Conservation (phyloP, 2,113 vertebrate genomes). For the Pseudorectes ferrugineus region DNA sequence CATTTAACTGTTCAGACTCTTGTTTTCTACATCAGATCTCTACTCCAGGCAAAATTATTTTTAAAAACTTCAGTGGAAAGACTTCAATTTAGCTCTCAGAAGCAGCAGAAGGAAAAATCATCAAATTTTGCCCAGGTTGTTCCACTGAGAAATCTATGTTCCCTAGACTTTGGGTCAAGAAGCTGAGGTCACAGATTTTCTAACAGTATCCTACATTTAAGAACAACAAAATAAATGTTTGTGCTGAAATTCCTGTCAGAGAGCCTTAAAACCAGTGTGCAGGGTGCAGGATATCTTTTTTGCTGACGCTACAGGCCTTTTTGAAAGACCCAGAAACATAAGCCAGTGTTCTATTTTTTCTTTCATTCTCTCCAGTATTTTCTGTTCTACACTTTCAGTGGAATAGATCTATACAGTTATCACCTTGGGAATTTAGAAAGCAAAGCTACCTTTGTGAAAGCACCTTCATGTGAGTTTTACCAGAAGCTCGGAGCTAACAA, state of each 20-base stretch:
- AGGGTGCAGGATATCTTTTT: neutral
- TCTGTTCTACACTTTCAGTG: neutral
- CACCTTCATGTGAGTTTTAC: neutral
- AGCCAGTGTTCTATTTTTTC: fast-evolving
- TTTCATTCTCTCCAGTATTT: neutral
- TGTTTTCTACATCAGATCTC: neutral
- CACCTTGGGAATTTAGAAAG: neutral
- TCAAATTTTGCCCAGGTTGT: neutral
- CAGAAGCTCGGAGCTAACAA: neutral
- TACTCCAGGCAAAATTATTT: neutral
- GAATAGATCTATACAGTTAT: neutral
- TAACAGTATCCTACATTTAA: neutral
- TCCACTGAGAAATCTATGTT: neutral
- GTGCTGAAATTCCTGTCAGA: neutral
- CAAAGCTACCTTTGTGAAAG: neutral
- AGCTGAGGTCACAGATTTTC: neutral
- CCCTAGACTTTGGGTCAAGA: neutral
- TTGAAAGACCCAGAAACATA: neutral
- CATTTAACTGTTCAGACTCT: neutral
- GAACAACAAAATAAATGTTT: neutral
- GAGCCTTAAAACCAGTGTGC: neutral
- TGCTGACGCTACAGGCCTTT: neutral
- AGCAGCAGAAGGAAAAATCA: neutral
- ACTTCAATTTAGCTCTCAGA: neutral
- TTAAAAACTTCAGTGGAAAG: neutral